Conservation (phyloP, 2,797 vertebrate species). For the Pithecia hirsuta region DNA sequence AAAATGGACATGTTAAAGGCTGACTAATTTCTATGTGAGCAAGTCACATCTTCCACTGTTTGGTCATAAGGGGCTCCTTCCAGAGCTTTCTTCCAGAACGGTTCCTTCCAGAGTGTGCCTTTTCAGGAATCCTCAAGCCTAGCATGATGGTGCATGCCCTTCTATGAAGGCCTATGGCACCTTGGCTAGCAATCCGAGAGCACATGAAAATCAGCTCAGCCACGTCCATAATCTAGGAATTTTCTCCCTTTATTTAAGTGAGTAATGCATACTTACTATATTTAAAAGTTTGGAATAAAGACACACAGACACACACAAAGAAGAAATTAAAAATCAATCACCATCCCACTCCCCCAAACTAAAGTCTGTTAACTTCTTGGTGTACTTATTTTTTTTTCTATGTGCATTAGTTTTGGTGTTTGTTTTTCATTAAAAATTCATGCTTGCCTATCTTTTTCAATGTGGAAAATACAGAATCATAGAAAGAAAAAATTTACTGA, state of each 20-base stretch:
- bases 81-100: neutral
- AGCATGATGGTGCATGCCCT: rapidly evolving
- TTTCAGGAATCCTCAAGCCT: neutral
- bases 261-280: neutral
- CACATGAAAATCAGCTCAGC: neutral
- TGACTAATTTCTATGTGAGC: neutral
- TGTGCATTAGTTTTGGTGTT: neutral
- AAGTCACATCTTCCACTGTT: neutral
- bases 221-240: neutral
- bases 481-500: neutral
- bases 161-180: neutral
- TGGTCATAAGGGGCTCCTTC: neutral
- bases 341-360: neutral
- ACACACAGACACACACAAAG: neutral
- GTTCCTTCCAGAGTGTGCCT: neutral
- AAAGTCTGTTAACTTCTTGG: neutral
- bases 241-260: neutral
- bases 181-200: neutral
- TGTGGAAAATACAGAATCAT: neutral
- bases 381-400: neutral
- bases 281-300: neutral
- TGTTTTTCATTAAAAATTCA: neutral
- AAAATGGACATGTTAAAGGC: neutral
- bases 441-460: neutral
- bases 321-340: neutral